Evolutionary conservation across 2,888 invertebrate genomes (phyloP).

Genomic region (Cecidostiba fungosa): DNA sequence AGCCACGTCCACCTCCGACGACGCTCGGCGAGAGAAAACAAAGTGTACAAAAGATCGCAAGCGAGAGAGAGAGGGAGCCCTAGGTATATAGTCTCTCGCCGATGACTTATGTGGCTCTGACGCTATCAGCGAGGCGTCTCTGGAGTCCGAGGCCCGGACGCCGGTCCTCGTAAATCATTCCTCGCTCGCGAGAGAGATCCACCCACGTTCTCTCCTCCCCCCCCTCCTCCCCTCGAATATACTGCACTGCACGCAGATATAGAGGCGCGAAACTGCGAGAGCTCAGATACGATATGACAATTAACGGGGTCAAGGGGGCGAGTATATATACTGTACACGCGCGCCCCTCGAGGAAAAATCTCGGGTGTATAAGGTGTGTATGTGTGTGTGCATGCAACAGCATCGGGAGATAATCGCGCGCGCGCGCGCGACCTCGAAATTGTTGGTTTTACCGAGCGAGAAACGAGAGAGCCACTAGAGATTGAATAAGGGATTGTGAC

Average conservation of each 20-base stretch:
- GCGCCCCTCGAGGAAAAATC: constrained; percentile 48
- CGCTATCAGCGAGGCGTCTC: constrained; percentile 79
- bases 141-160: constrained; percentile 77
- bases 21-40: constrained; percentile 53
- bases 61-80: constrained; percentile 68
- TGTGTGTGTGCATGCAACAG: background rate
- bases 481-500: constrained; percentile 66
- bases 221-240: constrained; percentile 64
- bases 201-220: constrained; percentile 72
- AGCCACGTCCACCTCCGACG: constrained; percentile 16
- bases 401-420: constrained; percentile 52
- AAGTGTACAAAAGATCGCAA: constrained; percentile 43
- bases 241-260: constrained; percentile 39
- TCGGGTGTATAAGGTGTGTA: background rate
- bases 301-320: constrained; percentile 75
- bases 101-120: constrained; percentile 80
- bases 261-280: constrained; percentile 38
- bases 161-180: constrained; percentile 79
- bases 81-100: constrained; percentile 75
- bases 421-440: constrained; percentile 57
- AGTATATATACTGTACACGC: background rate
- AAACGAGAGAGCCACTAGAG: constrained; percentile 37
- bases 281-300: constrained; percentile 76
- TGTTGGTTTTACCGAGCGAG: constrained; percentile 59
- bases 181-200: constrained; percentile 75